phyloP scores from a whole-genome alignment of 1,140 invertebrate genomes.

The Forficula auricularia region DNA sequence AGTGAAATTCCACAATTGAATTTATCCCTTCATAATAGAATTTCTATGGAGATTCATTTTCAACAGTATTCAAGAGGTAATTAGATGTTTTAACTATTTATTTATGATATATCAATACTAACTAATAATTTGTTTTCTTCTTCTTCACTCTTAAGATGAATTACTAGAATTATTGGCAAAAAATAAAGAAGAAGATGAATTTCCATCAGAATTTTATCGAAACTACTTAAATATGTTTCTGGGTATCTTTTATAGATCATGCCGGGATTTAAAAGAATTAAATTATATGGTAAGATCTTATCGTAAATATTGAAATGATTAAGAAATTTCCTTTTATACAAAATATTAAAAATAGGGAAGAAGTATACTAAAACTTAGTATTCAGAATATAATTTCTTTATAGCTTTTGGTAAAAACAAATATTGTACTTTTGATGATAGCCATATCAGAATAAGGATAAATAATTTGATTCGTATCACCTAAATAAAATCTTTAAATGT shows the following conservation, averaged over 20 bases:
- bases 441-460: no score
- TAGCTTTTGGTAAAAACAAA: no score
- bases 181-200: slow-evolving; percentile 13
- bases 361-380: no score
- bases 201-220: slow-evolving; percentile 41
- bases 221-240: slow-evolving; percentile 65
- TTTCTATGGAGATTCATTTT: slow-evolving; percentile 53
- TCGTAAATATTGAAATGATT: background rate
- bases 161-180: slow-evolving; percentile 47
- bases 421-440: no score
- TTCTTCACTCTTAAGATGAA: slow-evolving; percentile 34
- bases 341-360: no score
- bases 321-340: no score
- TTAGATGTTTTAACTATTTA: slow-evolving; percentile 1
- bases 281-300: slow-evolving; percentile 38
- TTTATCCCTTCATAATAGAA: slow-evolving; percentile 45
- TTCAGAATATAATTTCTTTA: no score
- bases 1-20: slow-evolving; percentile 65
- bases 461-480: no score
- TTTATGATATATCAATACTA: no score
- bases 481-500: no score
- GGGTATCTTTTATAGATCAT: slow-evolving; percentile 60
- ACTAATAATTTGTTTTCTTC: slow-evolving; percentile 4
- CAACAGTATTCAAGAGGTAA: slow-evolving; percentile 56
- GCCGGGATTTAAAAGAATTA: slow-evolving; percentile 63